Base-by-base conservation (phyloP, 1,140 invertebrate species). In the Euborellia annulipes region DNA sequence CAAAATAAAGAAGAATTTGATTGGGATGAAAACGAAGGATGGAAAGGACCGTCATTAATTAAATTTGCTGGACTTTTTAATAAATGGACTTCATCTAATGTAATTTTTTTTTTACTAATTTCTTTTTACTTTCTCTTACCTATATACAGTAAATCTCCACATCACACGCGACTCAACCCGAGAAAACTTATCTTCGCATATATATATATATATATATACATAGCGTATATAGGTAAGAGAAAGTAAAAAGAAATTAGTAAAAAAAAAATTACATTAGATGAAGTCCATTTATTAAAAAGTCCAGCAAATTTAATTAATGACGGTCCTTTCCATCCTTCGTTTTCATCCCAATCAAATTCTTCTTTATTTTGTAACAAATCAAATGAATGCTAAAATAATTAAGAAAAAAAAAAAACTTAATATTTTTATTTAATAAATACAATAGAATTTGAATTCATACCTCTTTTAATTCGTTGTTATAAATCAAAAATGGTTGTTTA, bases 401-500 rank as follows among this genome's bases (percentile, higher is more conserved):
- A n/a, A n/a, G n/a, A n/a, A n/a, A n/a, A n/a, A n/a, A n/a, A n/a
- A n/a, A n/a, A n/a, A n/a, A n/a, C n/a, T n/a, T n/a, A n/a, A n/a
- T n/a, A n/a, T n/a, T n/a, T n/a, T n/a, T n/a, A n/a, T n/a, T n/a
- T n/a, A n/a, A n/a, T n/a, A n/a, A n/a, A n/a, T n/a, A n/a, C n/a
- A n/a, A n/a, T n/a, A n/a, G n/a, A n/a, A n/a, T n/a, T n/a, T n/a
- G n/a, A n/a, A n/a, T 27, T 6, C 23, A 54, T 7, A 60, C 54
- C 36, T 58, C 57, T 19, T 65, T 52, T 30, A 62, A 47, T 58
- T 82, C 75, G 37, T 70, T 66, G 39, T 72, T 64, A 62, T 82
- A 81, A 48, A 91, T 78, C 47, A 80, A 79, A 62, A 82, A 87
- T 0, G 86, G 80, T 58, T 84, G 78, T 56, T 85, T 88, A 2